A percentile compares a stretch with the other conserved stretches of the same genome.
Conservation (phyloP, 2,888 invertebrate genomes). For the Slavum lentiscoides region DNA sequence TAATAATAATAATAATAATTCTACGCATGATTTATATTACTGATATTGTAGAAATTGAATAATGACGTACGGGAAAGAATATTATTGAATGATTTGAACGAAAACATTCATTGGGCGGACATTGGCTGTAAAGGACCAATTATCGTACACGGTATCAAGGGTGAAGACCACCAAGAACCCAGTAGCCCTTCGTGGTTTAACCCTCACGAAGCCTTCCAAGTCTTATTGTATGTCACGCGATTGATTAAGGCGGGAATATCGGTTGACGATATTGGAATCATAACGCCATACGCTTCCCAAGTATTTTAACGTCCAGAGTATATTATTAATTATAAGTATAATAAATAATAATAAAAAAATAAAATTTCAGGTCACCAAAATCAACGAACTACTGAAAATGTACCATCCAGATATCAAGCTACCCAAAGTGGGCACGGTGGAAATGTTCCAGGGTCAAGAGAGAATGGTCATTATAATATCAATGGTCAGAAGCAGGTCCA, state of each 20-base stretch:
- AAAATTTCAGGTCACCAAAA: slow-evolving; percentile 66
- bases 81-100: slow-evolving; percentile 46
- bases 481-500: slow-evolving; percentile 63
- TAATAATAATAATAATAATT: neutral
- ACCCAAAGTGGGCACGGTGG: slow-evolving; percentile 78
- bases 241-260: slow-evolving; percentile 68
- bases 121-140: slow-evolving; percentile 64
- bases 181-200: slow-evolving; percentile 91
- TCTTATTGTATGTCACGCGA: slow-evolving; percentile 68
- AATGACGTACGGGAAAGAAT: slow-evolving; percentile 13
- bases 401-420: slow-evolving; percentile 60
- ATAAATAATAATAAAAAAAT: no score
- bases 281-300: slow-evolving; percentile 91
- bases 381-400: slow-evolving; percentile 64
- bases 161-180: slow-evolving; percentile 68
- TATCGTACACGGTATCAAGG: slow-evolving; percentile 73
- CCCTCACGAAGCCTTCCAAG: slow-evolving; percentile 75
- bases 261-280: slow-evolving; percentile 79
- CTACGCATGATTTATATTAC: neutral
- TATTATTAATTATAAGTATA: neutral
- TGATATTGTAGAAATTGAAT: slow-evolving; percentile 14
- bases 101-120: slow-evolving; percentile 10
- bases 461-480: slow-evolving; percentile 74
- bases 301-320: slow-evolving; percentile 62
- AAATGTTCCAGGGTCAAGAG: slow-evolving; percentile 87